These are phyloP conservation scores for Ivindomyrus marchei DNA, from an alignment of 2,113 vertebrate species.

Conservation along the genomic window DNA sequence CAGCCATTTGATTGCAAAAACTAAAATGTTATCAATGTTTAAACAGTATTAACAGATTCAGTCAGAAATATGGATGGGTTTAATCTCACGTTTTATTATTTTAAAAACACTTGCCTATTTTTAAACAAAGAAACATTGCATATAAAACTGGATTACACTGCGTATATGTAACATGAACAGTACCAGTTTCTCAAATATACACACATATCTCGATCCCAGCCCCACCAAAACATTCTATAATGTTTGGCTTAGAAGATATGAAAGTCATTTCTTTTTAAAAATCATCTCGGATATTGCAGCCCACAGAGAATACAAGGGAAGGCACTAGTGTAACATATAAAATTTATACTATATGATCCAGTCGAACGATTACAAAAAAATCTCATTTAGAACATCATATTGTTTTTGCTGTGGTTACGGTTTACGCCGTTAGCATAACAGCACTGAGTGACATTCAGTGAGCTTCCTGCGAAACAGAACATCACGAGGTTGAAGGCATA, in stretches of 20 bases:
- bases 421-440: not conserved
- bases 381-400: not conserved
- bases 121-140: conserved; percentile 39
- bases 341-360: not conserved
- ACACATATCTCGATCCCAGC: not conserved
- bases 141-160: conserved; percentile 38
- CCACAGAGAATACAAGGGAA: not conserved
- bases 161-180: conserved; percentile 28
- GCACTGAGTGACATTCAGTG: no score
- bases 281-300: not conserved
- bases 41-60: not conserved
- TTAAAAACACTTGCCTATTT: conserved; percentile 1
- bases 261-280: not conserved
- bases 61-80: not conserved
- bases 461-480: not conserved
- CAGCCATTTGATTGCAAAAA: not conserved
- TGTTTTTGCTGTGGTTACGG: not conserved
- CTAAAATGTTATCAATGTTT: not conserved
- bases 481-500: not conserved
- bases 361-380: not conserved
- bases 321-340: not conserved
- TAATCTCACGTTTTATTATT: not conserved
- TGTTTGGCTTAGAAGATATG: not conserved
- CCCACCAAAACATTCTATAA: conserved; percentile 5
- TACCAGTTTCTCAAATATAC: conserved; percentile 19